Conservation (phyloP, 2,797 vertebrate genomes). For the Pristis pectinata region DNA sequence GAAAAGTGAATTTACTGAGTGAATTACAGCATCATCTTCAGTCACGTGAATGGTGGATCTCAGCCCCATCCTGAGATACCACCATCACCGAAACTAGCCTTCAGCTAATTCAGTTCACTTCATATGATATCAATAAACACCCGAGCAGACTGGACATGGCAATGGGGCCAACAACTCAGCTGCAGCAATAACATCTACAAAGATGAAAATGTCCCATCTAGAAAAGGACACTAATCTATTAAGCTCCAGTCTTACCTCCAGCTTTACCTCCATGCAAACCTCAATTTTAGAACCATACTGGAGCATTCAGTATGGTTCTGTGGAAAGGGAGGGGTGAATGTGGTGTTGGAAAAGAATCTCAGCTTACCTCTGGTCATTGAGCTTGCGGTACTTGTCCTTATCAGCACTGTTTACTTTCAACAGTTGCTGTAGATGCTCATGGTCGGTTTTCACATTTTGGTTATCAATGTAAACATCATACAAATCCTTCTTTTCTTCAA, state of each 20-base stretch:
- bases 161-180: too few species aligned
- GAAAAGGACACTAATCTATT: too few species aligned
- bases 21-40: not conserved
- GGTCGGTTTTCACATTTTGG: conserved; percentile 96
- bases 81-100: too few species aligned
- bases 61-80: too few species aligned
- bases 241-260: too few species aligned
- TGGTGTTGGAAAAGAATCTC: not conserved
- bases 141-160: too few species aligned
- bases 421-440: conserved; percentile 76
- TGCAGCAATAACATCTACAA: too few species aligned
- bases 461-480: conserved; percentile 94
- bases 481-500: conserved; percentile 88
- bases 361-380: conserved; percentile 87
- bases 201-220: too few species aligned
- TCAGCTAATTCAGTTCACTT: too few species aligned
- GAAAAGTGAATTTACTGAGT: not conserved
- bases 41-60: not conserved
- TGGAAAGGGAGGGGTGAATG: not conserved
- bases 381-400: conserved; percentile 87
- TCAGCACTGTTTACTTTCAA: conserved; percentile 84
- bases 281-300: not conserved
- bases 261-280: not conserved
- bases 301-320: not conserved
- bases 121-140: too few species aligned